A percentile compares a stretch with the other conserved stretches of the same genome.
phyloP scores from a whole-genome alignment of 2,113 vertebrate genomes.

The Triplophysa dalaica region DNA sequence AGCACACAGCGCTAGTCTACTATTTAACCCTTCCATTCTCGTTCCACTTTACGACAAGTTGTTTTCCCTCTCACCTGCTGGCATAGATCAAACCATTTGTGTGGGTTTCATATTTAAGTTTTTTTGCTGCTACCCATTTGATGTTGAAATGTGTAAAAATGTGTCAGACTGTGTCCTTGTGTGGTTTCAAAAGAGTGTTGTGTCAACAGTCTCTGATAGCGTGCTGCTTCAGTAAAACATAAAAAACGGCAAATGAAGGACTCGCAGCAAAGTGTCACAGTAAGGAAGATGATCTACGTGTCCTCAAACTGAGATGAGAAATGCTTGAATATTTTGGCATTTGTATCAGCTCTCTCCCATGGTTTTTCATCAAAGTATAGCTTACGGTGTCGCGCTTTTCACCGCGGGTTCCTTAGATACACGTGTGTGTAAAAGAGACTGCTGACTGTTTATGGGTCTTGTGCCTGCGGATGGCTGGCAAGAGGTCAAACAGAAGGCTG shows the following conservation, averaged over 20 bases:
- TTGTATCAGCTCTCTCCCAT: slow-evolving; percentile 17
- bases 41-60: too few species aligned
- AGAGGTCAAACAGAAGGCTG: slow-evolving; percentile 1
- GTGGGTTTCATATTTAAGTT: background rate
- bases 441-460: background rate
- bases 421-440: background rate
- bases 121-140: background rate
- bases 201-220: slow-evolving; percentile 11
- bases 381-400: background rate
- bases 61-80: background rate
- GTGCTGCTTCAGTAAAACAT: slow-evolving; percentile 15
- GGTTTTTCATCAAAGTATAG: slow-evolving; percentile 27
- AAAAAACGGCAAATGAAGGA: slow-evolving; percentile 29
- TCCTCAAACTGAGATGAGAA: slow-evolving; percentile 27
- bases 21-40: too few species aligned
- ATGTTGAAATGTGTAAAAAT: background rate
- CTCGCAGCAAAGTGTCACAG: slow-evolving; percentile 11
- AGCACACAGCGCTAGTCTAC: too few species aligned
- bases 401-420: background rate
- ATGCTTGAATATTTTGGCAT: slow-evolving; percentile 17
- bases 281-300: slow-evolving; percentile 5
- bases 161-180: slow-evolving; percentile 1
- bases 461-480: background rate
- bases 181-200: background rate
- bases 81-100: slow-evolving; percentile 14